phyloP scores from a whole-genome alignment of 2,113 vertebrate genomes.

The Marcusenius ussheri region DNA sequence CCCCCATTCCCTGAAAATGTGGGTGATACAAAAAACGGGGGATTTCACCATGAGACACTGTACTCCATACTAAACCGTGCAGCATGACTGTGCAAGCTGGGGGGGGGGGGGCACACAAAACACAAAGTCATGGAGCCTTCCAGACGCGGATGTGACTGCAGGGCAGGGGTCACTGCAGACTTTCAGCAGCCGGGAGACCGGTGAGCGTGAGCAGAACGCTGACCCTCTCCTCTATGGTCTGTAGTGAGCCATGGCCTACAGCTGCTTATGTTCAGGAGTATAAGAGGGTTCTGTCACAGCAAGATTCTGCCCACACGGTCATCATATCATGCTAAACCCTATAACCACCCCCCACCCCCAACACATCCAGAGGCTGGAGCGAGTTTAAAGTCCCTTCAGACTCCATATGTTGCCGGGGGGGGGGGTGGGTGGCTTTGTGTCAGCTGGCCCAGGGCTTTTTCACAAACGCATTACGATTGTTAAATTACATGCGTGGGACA shows the following conservation, averaged over 20 bases:
- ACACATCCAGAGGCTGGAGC: not conserved
- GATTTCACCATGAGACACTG: not conserved
- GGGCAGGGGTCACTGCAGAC: not conserved
- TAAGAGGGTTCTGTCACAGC: not conserved
- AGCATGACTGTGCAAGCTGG: not conserved
- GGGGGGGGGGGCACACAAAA: not conserved
- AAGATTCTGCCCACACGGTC: not conserved
- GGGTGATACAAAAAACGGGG: not conserved
- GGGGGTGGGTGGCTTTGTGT: not conserved
- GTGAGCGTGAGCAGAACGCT: not conserved
- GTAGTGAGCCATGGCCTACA: not conserved
- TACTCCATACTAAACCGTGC: not conserved
- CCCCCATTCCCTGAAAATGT: not conserved
- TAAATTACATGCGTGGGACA: conserved; percentile 17
- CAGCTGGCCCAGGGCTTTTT: not conserved
- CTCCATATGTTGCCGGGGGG: not conserved
- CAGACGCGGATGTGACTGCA: not conserved
- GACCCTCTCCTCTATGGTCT: not conserved
- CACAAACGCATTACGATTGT: not conserved
- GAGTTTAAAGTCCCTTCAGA: conserved; percentile 12
- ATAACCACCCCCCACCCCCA: not conserved
- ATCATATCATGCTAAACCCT: not conserved
- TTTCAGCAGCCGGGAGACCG: not conserved
- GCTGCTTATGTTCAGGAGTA: not conserved
- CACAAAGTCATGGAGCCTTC: not conserved